Base-by-base conservation (phyloP, 2,113 vertebrate species). In the Cheirogaleus medius region DNA sequence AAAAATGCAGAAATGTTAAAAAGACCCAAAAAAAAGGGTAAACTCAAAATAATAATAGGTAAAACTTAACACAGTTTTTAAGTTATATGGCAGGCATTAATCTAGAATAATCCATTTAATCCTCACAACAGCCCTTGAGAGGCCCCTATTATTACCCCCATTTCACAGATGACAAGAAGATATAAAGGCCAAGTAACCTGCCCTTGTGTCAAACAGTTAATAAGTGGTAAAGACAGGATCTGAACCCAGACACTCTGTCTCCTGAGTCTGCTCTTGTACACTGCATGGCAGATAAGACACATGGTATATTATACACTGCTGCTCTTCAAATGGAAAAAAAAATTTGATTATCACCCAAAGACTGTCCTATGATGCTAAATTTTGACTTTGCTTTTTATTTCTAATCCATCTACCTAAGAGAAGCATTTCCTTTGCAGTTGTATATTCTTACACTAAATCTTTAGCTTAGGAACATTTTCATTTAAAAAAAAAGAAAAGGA, bases 341-440 rank as follows among this genome's bases (percentile, higher is more conserved):
- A 29, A 78, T 82, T 1, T 12, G 56, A 54, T 52, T 39, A 13
- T 66, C 81, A 63, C 17, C 49, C 56, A 83, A 86, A 87, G 34
- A 60, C 6, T 39, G 44, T 69, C 49, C 42, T 0, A 27, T 54
- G 10, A 82, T 63, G 52, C 52, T 92, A 6, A 95, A 77, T 78
- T 92, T 34, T 96, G 12, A 88, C 37, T 91, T 39, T 95, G 68
- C 71, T 94, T 83, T 95, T 29, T 66, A 91, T 68, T 92, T 93
- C 64, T 77, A 88, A 93, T 69, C 23, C 58, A 84, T 81, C 60
- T n/a, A 82, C 47, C 85, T 90, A 78, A 83, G 34, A 84, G 21
- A 87, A 95, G 27, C 10, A 52, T 52, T 81, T 84, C 20, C 68
- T 86, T 85, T 60, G n/a, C 34, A 80, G 13, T 80, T 92, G 92